These are phyloP conservation scores for Caradrina clavipalpis DNA, from an alignment of 2,888 invertebrate species.

Conservation along the genomic window DNA sequence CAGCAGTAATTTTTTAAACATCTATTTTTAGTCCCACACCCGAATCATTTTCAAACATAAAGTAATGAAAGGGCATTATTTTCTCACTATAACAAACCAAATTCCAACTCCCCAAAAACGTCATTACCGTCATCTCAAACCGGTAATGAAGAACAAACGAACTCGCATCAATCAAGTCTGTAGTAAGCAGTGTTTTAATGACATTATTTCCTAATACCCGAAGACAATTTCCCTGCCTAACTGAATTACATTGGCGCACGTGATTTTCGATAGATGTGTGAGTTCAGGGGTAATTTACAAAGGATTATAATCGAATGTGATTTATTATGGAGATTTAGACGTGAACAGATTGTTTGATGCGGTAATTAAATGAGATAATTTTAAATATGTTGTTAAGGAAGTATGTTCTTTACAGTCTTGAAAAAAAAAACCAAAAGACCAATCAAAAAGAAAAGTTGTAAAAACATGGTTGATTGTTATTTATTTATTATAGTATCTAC, in stretches of 20 bases:
- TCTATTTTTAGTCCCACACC: neutral
- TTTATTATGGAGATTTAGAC: slow-evolving; percentile 45
- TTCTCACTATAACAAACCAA: neutral
- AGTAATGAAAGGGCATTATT: neutral
- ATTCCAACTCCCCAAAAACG: slow-evolving; percentile 54
- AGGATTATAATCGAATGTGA: slow-evolving; percentile 58
- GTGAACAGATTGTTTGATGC: slow-evolving; percentile 9
- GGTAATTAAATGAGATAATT: slow-evolving; percentile 9
- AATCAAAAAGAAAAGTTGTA: neutral
- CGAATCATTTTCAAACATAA: neutral
- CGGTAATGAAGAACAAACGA: slow-evolving; percentile 73
- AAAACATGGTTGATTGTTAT: too few species aligned
- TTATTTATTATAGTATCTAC: too few species aligned
- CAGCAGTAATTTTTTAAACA: neutral
- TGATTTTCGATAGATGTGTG: slow-evolving; percentile 57
- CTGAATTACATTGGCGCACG: slow-evolving; percentile 68
- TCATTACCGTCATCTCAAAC: slow-evolving; percentile 61
- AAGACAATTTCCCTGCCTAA: slow-evolving; percentile 68
- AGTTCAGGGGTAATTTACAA: slow-evolving; percentile 59
- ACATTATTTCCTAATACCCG: slow-evolving; percentile 86
- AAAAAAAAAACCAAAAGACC: neutral
- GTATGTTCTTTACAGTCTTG: neutral
- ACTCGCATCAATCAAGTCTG: slow-evolving; percentile 81
- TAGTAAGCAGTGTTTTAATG: slow-evolving; percentile 79
- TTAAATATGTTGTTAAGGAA: neutral